A percentile compares a stretch with the other conserved stretches of the same genome.
Conservation (phyloP, 2,113 vertebrate genomes). For the Dipodomys spectabilis region DNA sequence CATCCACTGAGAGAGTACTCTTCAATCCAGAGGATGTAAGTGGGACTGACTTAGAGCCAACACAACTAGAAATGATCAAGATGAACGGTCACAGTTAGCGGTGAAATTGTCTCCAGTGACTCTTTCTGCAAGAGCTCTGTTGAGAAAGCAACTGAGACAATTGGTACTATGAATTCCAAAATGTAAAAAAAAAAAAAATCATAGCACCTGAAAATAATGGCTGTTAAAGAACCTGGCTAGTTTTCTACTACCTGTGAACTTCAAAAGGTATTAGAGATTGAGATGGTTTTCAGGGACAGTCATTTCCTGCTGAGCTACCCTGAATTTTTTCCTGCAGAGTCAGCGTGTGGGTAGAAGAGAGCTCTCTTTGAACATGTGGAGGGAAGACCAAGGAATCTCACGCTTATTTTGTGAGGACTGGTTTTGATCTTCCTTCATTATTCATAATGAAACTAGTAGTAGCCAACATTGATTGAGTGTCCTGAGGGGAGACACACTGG, state of each 20-base stretch:
- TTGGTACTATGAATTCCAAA: constrained; percentile 25
- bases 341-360: not conserved
- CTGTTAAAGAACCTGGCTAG: not conserved
- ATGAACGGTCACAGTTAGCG: not conserved
- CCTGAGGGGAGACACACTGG: not conserved
- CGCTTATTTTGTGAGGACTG: not conserved
- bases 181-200: not conserved
- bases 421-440: not conserved
- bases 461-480: not conserved
- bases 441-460: not conserved
- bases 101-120: constrained; percentile 9
- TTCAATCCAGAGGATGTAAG: not conserved
- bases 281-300: not conserved
- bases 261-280: constrained; percentile 34
- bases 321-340: not conserved
- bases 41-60: not conserved
- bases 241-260: constrained; percentile 28
- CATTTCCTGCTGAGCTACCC: not conserved
- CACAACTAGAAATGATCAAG: not conserved
- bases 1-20: not conserved
- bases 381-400: not conserved
- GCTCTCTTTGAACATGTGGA: not conserved
- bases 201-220: not conserved
- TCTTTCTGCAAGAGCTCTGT: not conserved
- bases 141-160: not conserved